Evolutionary conservation across 2,888 invertebrate species (phyloP), one percentile per base, ranked within the genome.

Genomic region (Hermaeophaga mercurialis): DNA sequence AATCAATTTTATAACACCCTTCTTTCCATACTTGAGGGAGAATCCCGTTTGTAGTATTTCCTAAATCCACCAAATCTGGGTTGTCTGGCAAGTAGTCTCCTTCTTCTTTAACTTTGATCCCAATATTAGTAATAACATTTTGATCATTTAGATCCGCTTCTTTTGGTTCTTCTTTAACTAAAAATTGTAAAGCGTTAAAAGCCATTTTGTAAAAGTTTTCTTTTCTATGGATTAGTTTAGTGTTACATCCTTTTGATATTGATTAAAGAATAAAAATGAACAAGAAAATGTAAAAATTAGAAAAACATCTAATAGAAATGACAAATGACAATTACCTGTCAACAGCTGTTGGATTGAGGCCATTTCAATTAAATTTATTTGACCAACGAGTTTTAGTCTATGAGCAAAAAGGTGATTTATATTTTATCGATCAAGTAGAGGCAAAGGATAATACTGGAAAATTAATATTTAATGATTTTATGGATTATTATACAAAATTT

Each of bases 191-290:
- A 7, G 17, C 17, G 26, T 14, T 83, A 15, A 38, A 46, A 38
- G 50, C 41, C 50, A 50, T 50, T 94, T 26, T 36, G 6, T 43
- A 1, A 9, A 43, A 24, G 6, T 22, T 41, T 18, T 18, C 17
- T 39, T n/a, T n/a, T 39, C 26, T 26, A n/a, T n/a, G n/a, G n/a
- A n/a, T n/a, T n/a, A 26, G 12, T 12, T 31, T 31, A 31, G 17
- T 2, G 11, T 36, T 36, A 36, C 17, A 36, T 36, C 8, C 24
- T 43, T 43, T 43, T 14, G 43, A 43, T 24, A 36, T 36, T 31
- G 31, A 31, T 31, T 31, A 31, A 31, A 31, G 31, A 31, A 31
- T 36, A 36, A 36, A 36, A 17, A 36, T 36, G 36, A 31, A 31
- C n/a, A 12, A 11, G 12, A 31, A 31, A 31, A 31, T 36, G 17